These are phyloP conservation scores for Megalopta genalis DNA, from an alignment of 1,140 invertebrate genomes.

Conservation along the genomic window DNA sequence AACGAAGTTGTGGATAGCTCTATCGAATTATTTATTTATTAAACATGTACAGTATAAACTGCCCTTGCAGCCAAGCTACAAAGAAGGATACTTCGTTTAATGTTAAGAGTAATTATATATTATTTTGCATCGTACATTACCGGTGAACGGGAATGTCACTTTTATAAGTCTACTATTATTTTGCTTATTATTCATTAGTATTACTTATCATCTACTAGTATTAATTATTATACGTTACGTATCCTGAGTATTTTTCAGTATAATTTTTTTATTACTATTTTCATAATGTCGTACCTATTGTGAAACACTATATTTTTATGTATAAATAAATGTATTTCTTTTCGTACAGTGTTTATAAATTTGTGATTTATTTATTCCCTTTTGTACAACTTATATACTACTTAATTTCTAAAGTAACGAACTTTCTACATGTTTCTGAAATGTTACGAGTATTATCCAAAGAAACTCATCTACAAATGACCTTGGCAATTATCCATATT, in stretches of 20 bases:
- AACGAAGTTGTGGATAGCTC: slow-evolving; percentile 19
- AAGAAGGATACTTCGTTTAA: slow-evolving; percentile 16
- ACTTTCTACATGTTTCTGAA: background rate
- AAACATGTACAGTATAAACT: slow-evolving; percentile 7
- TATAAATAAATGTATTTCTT: slow-evolving; percentile 47
- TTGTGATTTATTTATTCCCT: background rate
- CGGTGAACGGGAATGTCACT: background rate
- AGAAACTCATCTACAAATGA: background rate
- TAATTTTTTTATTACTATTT: background rate
- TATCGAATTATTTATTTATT: slow-evolving; percentile 49
- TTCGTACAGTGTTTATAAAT: slow-evolving; percentile 30
- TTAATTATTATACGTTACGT: slow-evolving; percentile 27
- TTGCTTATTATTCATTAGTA: slow-evolving; percentile 17
- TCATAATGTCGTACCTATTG: slow-evolving; percentile 20
- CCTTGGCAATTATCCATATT: slow-evolving; percentile 16
- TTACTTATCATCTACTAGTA: slow-evolving; percentile 14
- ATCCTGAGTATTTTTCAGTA: background rate
- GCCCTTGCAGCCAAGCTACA: background rate
- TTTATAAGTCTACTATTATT: slow-evolving; percentile 10
- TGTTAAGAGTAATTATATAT: background rate
- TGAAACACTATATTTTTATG: slow-evolving; percentile 39
- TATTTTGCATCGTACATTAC: background rate
- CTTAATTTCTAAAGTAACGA: background rate
- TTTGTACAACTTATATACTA: background rate
- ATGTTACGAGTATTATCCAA: background rate